These are phyloP conservation scores for Motacilla tschutschensis DNA, from an alignment of 2,113 vertebrate genomes.

Conservation along the genomic window DNA sequence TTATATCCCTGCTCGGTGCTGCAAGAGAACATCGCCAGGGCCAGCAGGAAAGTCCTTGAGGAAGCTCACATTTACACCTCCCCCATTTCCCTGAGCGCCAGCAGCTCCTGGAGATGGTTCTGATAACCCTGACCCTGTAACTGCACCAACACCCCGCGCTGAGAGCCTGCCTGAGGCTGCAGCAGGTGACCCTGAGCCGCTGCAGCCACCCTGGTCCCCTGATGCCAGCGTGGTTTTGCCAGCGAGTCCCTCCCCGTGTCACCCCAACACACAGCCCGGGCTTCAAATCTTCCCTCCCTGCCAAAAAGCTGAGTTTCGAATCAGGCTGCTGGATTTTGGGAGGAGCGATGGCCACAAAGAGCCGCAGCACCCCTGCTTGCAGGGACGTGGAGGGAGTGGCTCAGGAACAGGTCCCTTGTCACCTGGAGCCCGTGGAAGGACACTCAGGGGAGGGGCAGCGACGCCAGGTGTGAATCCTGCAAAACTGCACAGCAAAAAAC, in stretches of 20 bases:
- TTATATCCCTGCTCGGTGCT: not conserved
- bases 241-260: fast-evolving
- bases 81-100: not conserved
- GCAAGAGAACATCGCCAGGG: not conserved
- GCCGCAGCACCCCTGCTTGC: not conserved
- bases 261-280: fast-evolving
- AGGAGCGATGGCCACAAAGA: fast-evolving
- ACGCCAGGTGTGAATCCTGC: fast-evolving
- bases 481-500: not conserved
- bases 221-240: fast-evolving
- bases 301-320: not conserved
- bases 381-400: fast-evolving
- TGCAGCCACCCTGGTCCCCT: not conserved
- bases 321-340: not conserved
- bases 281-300: not conserved
- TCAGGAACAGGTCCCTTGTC: not conserved
- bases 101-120: constrained; percentile 28
- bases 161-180: not conserved
- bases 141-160: fast-evolving
- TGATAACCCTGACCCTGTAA: not conserved
- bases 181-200: not conserved
- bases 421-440: not conserved
- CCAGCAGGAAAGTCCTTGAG: constrained; percentile 42
- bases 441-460: fast-evolving
- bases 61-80: constrained; percentile 37